Evolutionary conservation across 2,113 vertebrate genomes (phyloP).

Genomic region (Phylloscopus trochiloides): DNA sequence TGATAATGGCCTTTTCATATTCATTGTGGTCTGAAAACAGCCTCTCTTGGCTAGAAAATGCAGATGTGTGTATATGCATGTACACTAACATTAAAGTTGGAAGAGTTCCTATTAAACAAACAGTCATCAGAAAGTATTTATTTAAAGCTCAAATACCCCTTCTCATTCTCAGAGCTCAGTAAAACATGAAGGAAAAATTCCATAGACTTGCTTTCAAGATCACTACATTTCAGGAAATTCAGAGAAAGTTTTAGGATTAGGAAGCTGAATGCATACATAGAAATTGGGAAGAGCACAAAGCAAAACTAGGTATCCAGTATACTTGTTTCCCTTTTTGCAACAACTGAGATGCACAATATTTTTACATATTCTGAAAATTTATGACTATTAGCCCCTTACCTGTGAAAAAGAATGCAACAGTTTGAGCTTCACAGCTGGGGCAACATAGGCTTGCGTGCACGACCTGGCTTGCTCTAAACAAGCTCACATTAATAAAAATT

Average conservation of each 20-base stretch:
- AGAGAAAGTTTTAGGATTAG: neutral
- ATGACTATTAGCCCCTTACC: neutral
- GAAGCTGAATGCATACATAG: neutral
- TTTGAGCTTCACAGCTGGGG: neutral
- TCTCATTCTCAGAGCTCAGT: neutral
- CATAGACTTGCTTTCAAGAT: neutral
- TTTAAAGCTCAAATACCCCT: neutral
- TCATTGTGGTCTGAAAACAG: neutral
- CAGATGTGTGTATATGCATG: neutral
- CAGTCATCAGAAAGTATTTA: neutral
- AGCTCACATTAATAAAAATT: neutral
- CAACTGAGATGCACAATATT: neutral
- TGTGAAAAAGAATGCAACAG: neutral
- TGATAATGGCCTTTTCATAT: neutral
- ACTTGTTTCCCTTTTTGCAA: neutral
- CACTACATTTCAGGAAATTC: neutral
- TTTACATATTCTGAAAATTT: neutral
- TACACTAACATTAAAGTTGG: neutral
- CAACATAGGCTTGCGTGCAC: neutral
- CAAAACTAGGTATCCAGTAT: neutral
- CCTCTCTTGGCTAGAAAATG: neutral
- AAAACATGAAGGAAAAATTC: neutral
- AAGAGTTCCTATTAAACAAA: neutral
- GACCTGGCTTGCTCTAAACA: neutral
- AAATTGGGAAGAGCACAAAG: neutral